Evolutionary conservation across 2,113 vertebrate genomes (phyloP), one percentile per base, ranked within the genome.

Genomic region (Syrmaticus mikado): DNA sequence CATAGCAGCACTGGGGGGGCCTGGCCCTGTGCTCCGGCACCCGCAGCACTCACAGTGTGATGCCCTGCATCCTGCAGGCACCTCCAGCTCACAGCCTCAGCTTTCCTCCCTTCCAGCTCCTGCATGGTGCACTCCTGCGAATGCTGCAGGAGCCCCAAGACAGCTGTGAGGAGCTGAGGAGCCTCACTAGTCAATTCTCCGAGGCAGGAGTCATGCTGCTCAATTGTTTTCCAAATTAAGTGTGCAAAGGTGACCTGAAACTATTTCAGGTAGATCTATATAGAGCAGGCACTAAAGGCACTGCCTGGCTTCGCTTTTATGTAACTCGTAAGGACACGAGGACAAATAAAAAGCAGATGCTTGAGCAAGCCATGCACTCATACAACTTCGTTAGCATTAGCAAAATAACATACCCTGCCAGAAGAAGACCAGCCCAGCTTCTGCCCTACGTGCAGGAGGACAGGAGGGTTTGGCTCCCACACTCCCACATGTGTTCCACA

Each of bases 211-310:
- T 94, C 91, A 95, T 50, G 70, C 91, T 87, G 72, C 71, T 94
- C 83, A 57, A 85, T 2, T 88, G 76, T 93, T 93, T 94, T 90
- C 93, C 94, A 93, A 95, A 91, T 94, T 95, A 96, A 90, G 87
- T 77, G 93, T 55, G 76, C 55, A 95, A 93, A 92, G 93, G 92
- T 94, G 96, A 97, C 94, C 92, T 78, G 68, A 89, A 94, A 96
- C 93, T 94, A 95, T 94, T 97, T 97, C 86, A 92, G 86, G 88
- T 95, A 95, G 92, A 55, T 83, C 91, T 96, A 94, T 94, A 93
- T 91, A 90, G 95, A 96, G 92, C 76, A 95, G 88, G 85, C 89
- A 92, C 79, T 53, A 32, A 93, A 95, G 81, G 79, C 94, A 76
- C 28, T 72, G 89, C 76, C 93, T 73, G 74, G 60, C 55, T 94